Base-by-base conservation (phyloP, 2,888 invertebrate species). In the Bombylius major region DNA sequence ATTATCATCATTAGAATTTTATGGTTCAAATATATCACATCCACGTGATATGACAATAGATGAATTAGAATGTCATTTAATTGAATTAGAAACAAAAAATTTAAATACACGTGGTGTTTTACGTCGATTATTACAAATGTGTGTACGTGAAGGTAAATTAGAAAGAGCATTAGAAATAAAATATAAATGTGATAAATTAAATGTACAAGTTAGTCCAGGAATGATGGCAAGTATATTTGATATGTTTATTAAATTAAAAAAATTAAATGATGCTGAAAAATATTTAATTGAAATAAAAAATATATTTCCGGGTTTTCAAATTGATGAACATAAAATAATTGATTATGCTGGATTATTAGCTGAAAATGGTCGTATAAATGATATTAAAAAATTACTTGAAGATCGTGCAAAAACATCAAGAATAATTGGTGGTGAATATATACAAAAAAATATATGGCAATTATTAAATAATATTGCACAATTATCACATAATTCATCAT, bases 91-190 rank as follows among this genome's bases (percentile, higher is more conserved):
- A 66, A 73, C 78, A 42, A 84, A 86, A 64, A 76, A 78, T 32
- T 77, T 85, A 77, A 83, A 85, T 71, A 78, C 80, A 1, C 77
- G 85, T 5, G 85, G 85, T 0, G 79, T 84, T 0, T 65, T 87
- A 5, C 72, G 86, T 7, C 79, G 78, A 56, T 65, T 87, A 7
- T 69, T 87, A 2, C 81, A 82, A 60, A 64, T 75, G 44, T 77
- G 81, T 60, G 80, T 82, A 50, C 76, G 76, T 31, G 72, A 77
- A 1, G 79, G 79, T 0, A 79, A 82, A 61, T 61, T 80, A 6
- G 59, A 76, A 1, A 76, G 79, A 3, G 82, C 82, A 0, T 67
- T 77, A 31, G 76, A 82, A 60, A 69, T 84, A 5, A 73, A 77
- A 23, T 65, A 73, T 0, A 79, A 78, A 59, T 81, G 83, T 57